Conservation (phyloP, 1,140 invertebrate genomes). For the Drosophila aff. region DNA sequence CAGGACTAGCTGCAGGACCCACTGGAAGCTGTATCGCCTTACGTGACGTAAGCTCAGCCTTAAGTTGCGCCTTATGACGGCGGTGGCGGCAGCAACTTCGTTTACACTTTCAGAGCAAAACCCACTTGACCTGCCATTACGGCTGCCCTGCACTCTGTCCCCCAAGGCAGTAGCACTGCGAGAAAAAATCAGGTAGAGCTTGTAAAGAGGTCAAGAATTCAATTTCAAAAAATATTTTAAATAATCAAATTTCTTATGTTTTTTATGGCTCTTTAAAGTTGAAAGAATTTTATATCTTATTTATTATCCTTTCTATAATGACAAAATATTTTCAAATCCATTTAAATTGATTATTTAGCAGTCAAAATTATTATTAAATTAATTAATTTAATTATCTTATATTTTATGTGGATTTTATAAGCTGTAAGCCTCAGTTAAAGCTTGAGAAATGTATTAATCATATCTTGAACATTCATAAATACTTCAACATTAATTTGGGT, state of each 20-base stretch:
- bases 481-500: neutral
- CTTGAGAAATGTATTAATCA: neutral
- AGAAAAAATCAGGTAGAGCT: neutral
- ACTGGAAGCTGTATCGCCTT: constrained; percentile 29
- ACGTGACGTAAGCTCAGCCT: constrained; percentile 38
- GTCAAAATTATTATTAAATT: too few species aligned
- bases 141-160: constrained; percentile 11
- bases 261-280: neutral
- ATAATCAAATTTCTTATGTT: neutral
- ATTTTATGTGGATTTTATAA: neutral
- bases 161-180: neutral
- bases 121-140: constrained; percentile 51
- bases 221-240: neutral
- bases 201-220: too few species aligned
- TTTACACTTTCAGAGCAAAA: constrained; percentile 26
- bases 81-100: constrained; percentile 32
- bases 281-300: neutral
- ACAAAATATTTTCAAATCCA: too few species aligned
- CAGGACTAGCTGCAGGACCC: neutral
- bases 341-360: too few species aligned
- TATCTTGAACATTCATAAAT: neutral
- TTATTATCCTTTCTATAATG: neutral
- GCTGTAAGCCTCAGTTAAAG: too few species aligned
- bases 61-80: constrained; percentile 33
- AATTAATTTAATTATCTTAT: too few species aligned